Conservation (phyloP, 2,888 invertebrate genomes). For the Zeuzera pyrina region DNA sequence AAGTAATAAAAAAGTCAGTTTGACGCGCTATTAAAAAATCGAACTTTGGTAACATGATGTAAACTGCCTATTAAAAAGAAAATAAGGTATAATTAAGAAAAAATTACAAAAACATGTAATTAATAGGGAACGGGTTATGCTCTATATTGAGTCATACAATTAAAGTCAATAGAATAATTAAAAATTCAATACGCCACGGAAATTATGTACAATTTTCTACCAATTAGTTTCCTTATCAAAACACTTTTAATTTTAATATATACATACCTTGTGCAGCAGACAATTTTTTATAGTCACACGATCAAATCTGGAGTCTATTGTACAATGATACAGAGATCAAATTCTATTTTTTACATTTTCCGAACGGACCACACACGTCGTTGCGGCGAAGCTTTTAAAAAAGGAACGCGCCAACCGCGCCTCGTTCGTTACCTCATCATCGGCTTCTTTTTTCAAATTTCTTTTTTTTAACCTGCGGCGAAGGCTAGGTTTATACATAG, state of each 20-base stretch:
- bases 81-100: no score
- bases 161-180: conserved; percentile 22
- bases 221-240: conserved; percentile 12
- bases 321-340: conserved; percentile 11
- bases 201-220: conserved; percentile 25
- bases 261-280: conserved; percentile 21
- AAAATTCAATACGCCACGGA: conserved; percentile 26
- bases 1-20: no score
- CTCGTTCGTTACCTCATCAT: conserved; percentile 71
- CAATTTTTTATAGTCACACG: conserved; percentile 16
- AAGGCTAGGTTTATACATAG: conserved; percentile 61
- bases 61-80: no score
- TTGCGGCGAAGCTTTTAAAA: conserved; percentile 56
- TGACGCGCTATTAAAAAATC: no score
- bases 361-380: conserved; percentile 64
- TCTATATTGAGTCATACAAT: conserved; percentile 32
- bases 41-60: no score
- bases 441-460: conserved; percentile 49
- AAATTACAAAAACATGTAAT: no score
- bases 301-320: conserved; percentile 14
- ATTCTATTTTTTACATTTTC: conserved; percentile 13
- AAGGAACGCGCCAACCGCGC: conserved; percentile 67
- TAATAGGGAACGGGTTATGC: no score
- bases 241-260: conserved; percentile 39
- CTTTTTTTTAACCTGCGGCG: conserved; percentile 44